A percentile compares a stretch with the other conserved stretches of the same genome.
Conservation (phyloP, 1,140 invertebrate genomes). For the Papilio helenus region DNA sequence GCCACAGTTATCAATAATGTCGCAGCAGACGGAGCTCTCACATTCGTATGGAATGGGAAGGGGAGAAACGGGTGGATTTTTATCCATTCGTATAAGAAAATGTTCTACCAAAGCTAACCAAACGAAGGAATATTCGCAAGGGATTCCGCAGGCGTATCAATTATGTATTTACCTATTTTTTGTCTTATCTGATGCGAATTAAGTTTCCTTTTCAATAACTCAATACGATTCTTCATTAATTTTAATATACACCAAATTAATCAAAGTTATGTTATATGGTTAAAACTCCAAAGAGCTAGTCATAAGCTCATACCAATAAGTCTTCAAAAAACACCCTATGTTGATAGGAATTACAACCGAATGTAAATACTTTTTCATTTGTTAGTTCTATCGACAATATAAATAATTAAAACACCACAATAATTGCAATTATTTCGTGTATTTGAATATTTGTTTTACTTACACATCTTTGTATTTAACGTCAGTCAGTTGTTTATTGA, state of each 20-base stretch:
- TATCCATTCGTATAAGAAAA: constrained; percentile 24
- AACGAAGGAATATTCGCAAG: background rate
- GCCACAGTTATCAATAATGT: constrained; percentile 30
- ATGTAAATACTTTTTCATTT: no score
- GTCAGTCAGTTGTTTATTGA: background rate
- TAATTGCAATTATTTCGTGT: no score
- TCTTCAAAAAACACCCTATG: no score
- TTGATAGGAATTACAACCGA: no score
- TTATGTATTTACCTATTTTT: background rate
- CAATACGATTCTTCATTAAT: background rate
- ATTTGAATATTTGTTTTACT: background rate
- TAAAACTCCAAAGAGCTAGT: no score
- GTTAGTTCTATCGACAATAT: no score
- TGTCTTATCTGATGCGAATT: background rate
- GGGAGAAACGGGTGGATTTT: constrained; percentile 11
- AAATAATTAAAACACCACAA: no score
- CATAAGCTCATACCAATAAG: no score
- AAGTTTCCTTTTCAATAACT: background rate
- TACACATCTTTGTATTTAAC: background rate
- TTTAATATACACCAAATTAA: background rate
- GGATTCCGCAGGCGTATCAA: constrained; percentile 15
- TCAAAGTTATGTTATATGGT: no score
- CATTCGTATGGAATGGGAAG: background rate
- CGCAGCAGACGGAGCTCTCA: background rate
- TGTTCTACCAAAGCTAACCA: background rate